Evolutionary conservation across 2,888 invertebrate species (phyloP).

Genomic region (Patella ulyssiponensis): DNA sequence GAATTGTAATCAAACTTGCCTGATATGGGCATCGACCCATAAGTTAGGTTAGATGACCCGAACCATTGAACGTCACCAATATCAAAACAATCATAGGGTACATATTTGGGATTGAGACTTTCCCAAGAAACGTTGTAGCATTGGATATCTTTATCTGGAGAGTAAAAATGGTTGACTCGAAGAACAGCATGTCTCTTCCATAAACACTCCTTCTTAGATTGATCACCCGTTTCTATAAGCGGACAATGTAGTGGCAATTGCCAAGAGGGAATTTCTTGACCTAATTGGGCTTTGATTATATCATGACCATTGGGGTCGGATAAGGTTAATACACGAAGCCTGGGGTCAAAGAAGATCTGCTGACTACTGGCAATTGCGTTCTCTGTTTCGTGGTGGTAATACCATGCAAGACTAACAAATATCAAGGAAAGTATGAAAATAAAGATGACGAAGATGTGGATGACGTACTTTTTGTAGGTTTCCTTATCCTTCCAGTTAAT

Average conservation of each 20-base stretch:
- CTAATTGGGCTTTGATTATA: constrained; percentile 45
- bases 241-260: constrained; percentile 57
- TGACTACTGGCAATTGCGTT: constrained; percentile 47
- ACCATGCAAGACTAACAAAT: constrained; percentile 56
- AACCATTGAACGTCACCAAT: constrained; percentile 60
- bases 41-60: constrained; percentile 54
- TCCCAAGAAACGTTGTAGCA: constrained; percentile 91
- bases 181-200: constrained; percentile 58
- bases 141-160: constrained; percentile 35
- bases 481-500: constrained; percentile 45
- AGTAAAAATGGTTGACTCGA: constrained; percentile 46
- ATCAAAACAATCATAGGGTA: constrained; percentile 86
- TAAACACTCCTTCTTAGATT: constrained; percentile 51
- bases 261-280: constrained; percentile 54
- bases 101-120: constrained; percentile 77
- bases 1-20: constrained; percentile 47
- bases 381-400: constrained; percentile 50
- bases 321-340: constrained; percentile 42
- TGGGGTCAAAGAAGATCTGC: constrained; percentile 57
- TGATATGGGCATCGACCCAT: constrained; percentile 45
- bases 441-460: constrained; percentile 55
- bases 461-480: constrained; percentile 46
- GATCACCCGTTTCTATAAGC: constrained; percentile 44
- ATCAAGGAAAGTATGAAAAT: constrained; percentile 52
- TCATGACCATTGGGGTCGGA: constrained; percentile 40